Evolutionary conservation across 2,888 invertebrate species (phyloP).

Genomic region (Drosophila meridiana): DNA sequence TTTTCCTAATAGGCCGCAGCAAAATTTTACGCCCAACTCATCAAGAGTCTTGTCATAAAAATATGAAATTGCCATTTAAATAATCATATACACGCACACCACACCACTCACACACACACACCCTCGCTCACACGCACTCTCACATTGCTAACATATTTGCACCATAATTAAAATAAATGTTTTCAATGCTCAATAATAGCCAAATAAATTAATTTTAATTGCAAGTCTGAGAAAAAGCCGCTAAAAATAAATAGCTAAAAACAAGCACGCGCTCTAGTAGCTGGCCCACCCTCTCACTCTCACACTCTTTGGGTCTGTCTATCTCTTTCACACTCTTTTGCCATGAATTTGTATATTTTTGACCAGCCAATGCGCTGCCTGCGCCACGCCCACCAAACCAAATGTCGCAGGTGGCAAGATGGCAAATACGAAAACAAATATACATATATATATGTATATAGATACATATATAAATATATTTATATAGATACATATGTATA

Average conservation of each 20-base stretch:
- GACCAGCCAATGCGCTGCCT: slow-evolving; percentile 58
- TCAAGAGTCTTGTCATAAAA: slow-evolving; percentile 55
- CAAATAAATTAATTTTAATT: slow-evolving; percentile 80
- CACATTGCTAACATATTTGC: slow-evolving; percentile 36
- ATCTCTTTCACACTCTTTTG: not conserved
- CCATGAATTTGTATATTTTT: slow-evolving; percentile 27
- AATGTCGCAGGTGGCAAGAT: slow-evolving; percentile 65
- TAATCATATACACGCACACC: slow-evolving; percentile 29
- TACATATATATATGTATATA: not conserved
- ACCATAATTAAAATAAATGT: slow-evolving; percentile 77
- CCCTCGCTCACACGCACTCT: not conserved
- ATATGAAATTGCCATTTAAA: slow-evolving; percentile 62
- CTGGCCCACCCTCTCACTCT: slow-evolving; percentile 1
- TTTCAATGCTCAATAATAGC: slow-evolving; percentile 76
- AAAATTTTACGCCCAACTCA: slow-evolving; percentile 37
- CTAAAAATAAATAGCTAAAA: slow-evolving; percentile 62
- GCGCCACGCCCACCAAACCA: slow-evolving; percentile 62
- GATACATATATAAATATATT: not conserved
- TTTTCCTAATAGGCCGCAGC: slow-evolving; percentile 51
- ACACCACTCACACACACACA: slow-evolving; percentile 2
- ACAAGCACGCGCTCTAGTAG: slow-evolving; percentile 12
- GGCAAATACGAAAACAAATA: slow-evolving; percentile 11
- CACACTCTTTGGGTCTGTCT: not conserved
- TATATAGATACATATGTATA: not conserved
- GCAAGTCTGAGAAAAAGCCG: slow-evolving; percentile 41